A percentile compares a stretch with the other conserved stretches of the same genome.
Conservation (phyloP, 2,797 vertebrate species). For the Lates japonicus region DNA sequence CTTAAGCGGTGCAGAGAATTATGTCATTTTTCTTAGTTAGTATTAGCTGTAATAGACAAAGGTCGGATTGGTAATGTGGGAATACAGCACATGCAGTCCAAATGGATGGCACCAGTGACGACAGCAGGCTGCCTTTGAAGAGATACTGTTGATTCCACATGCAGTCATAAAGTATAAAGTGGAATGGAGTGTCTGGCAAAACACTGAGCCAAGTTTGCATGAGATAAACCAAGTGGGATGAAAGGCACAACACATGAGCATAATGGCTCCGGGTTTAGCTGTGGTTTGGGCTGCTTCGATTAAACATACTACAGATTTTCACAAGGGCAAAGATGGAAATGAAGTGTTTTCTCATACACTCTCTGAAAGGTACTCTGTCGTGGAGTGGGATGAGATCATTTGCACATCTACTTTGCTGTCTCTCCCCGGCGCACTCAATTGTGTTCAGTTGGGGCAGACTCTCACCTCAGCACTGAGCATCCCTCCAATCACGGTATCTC, state of each 20-base stretch:
- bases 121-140: neutral
- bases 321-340: neutral
- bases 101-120: neutral
- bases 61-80: neutral
- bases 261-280: neutral
- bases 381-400: constrained; percentile 30
- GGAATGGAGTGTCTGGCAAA: neutral
- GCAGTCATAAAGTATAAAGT: neutral
- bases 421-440: constrained; percentile 14
- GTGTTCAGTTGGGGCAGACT: constrained; percentile 38
- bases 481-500: constrained; percentile 33
- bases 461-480: constrained; percentile 28
- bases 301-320: constrained; percentile 1
- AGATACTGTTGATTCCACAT: constrained; percentile 12
- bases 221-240: constrained; percentile 3
- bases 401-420: constrained; percentile 25
- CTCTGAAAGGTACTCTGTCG: constrained; percentile 26
- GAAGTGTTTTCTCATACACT: constrained; percentile 37
- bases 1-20: neutral
- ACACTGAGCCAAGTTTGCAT: neutral
- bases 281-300: neutral
- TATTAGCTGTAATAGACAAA: constrained; percentile 15
- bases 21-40: neutral
- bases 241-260: neutral
- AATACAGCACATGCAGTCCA: neutral